Conservation (phyloP, 2,113 vertebrate genomes). For the Anoura caudifer region DNA sequence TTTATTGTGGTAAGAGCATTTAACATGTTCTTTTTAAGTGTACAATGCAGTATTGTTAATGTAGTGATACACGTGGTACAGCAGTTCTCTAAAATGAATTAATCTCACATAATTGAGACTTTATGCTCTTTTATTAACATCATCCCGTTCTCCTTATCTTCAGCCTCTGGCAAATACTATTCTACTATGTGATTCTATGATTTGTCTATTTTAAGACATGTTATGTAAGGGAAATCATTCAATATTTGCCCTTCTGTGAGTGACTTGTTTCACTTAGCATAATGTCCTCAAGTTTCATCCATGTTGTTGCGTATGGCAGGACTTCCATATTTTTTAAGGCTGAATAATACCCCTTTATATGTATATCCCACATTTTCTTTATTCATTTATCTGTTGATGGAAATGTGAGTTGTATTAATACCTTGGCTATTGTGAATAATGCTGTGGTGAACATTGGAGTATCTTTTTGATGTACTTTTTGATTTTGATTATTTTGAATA, state of each 20-base stretch:
- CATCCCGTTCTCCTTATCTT: neutral
- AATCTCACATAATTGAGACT: neutral
- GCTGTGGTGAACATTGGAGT: neutral
- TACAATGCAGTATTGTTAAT: neutral
- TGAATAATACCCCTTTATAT: neutral
- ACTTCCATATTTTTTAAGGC: neutral
- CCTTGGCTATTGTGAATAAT: neutral
- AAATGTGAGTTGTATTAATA: neutral
- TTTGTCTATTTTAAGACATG: neutral
- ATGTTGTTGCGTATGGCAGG: neutral
- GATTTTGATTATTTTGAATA: neutral
- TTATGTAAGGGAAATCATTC: neutral
- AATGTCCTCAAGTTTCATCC: neutral
- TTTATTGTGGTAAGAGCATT: neutral
- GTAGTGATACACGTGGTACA: neutral
- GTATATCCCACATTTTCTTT: neutral
- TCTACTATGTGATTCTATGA: neutral
- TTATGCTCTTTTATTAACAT: neutral
- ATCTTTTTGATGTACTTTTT: neutral
- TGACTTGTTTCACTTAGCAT: neutral
- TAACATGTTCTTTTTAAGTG: neutral
- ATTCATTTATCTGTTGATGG: neutral
- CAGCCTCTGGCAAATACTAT: too few species aligned
- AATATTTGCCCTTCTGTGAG: neutral
- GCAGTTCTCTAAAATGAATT: neutral